Percentiles rank a stretch among this genome's conserved stretches.
phyloP scores from a whole-genome alignment of 37 sponge, comb jelly and placozoan genomes.

The Chondrosia reniformis region DNA sequence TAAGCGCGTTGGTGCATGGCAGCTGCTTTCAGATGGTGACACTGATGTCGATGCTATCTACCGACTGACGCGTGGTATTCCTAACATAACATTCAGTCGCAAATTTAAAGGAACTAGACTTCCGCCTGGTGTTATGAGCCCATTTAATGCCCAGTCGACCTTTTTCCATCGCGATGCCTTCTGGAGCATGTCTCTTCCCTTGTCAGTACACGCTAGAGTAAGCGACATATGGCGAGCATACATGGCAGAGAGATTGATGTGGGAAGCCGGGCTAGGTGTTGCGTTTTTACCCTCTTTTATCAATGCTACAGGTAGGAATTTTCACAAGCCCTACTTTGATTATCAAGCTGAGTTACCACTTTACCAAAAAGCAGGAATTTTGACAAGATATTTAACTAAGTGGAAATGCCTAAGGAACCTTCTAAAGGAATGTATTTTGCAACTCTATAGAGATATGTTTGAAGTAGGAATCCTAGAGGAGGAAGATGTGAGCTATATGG shows the following conservation, averaged over 20 bases:
- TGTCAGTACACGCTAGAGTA: slow-evolving; percentile 38
- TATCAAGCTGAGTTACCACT: slow-evolving; percentile 31
- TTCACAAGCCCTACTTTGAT: slow-evolving; percentile 32
- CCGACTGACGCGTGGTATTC: slow-evolving; percentile 40
- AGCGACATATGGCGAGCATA: slow-evolving; percentile 63
- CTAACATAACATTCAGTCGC: slow-evolving; percentile 37
- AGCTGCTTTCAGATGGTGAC: slow-evolving; percentile 45
- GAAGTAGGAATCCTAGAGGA: slow-evolving; percentile 39
- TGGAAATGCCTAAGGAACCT: slow-evolving; percentile 27
- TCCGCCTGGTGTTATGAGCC: slow-evolving; percentile 27
- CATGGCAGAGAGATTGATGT: slow-evolving; percentile 36
- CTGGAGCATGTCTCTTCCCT: slow-evolving; percentile 41
- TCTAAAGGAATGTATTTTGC: slow-evolving; percentile 23
- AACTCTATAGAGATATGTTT: slow-evolving; percentile 35
- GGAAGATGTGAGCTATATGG: slow-evolving; percentile 25
- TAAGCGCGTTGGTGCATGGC: slow-evolving; percentile 26
- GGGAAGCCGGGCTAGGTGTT: slow-evolving; percentile 28
- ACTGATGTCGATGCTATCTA: slow-evolving; percentile 72
- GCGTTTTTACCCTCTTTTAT: slow-evolving; percentile 26
- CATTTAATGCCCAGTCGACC: slow-evolving; percentile 57
- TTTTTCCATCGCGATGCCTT: slow-evolving; percentile 20
- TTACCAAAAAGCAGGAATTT: slow-evolving; percentile 33
- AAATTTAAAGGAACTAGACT: slow-evolving; percentile 11
- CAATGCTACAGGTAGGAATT: slow-evolving; percentile 38
- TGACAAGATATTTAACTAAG: slow-evolving; percentile 25